Evolutionary conservation across 2,113 vertebrate species (phyloP).

Genomic region (Protobothrops mucrosquamatus): DNA sequence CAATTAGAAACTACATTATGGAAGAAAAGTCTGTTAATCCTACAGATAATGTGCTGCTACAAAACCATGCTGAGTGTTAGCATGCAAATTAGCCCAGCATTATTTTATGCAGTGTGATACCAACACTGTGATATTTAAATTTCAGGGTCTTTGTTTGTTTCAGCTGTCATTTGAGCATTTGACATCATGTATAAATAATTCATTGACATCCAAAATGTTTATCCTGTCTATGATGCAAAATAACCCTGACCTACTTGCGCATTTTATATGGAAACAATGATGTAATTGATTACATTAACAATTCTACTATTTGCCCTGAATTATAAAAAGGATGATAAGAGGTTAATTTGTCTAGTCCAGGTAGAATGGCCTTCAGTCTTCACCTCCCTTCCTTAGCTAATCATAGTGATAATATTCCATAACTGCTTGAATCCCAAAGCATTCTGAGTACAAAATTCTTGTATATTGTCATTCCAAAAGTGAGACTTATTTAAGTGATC

Average conservation of each 20-base stretch:
- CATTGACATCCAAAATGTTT: neutral
- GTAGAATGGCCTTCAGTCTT: neutral
- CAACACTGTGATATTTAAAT: neutral
- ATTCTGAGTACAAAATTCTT: neutral
- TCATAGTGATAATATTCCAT: neutral
- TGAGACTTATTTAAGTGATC: neutral
- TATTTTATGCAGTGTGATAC: neutral
- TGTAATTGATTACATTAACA: neutral
- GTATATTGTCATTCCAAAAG: neutral
- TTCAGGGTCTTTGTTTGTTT: neutral
- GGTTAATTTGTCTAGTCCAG: neutral
- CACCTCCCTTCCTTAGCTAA: neutral
- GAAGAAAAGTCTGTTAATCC: neutral
- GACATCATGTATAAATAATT: neutral
- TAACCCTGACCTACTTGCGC: neutral
- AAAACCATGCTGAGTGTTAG: neutral
- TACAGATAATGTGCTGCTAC: neutral
- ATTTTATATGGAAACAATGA: neutral
- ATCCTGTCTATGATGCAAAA: neutral
- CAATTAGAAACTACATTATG: neutral
- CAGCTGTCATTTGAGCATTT: neutral
- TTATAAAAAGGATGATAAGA: neutral
- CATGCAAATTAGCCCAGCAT: neutral
- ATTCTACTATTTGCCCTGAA: neutral
- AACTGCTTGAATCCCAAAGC: neutral